These are phyloP conservation scores for Diploptera punctata DNA, from an alignment of 2,888 invertebrate genomes.

Conservation along the genomic window DNA sequence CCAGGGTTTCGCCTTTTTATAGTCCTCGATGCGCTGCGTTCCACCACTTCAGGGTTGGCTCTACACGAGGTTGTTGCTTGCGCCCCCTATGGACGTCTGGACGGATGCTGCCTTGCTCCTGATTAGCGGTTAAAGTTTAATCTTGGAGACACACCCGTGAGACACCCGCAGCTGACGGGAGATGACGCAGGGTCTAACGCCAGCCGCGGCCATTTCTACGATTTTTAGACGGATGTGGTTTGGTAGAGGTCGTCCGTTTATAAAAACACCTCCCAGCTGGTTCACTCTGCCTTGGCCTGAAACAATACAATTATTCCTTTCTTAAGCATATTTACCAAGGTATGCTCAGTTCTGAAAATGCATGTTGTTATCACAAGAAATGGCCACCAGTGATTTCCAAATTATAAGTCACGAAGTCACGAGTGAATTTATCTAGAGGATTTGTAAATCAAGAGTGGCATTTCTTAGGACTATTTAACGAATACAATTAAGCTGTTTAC, in stretches of 20 bases:
- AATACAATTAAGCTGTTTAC: too few relatives aligned
- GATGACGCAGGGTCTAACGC: conserved; percentile 94
- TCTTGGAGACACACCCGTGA: conserved; percentile 97
- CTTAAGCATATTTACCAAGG: too few relatives aligned
- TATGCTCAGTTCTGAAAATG: too few relatives aligned
- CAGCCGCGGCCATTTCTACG: conserved; percentile 95
- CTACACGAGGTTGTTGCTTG: conserved; percentile 92
- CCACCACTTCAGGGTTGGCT: conserved; percentile 94
- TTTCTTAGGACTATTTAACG: too few relatives aligned
- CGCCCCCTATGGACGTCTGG: conserved; percentile 95
- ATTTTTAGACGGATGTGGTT: conserved; percentile 94
- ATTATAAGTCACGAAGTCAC: too few relatives aligned
- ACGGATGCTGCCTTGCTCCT: conserved; percentile 94
- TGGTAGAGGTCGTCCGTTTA: conserved; percentile 97
- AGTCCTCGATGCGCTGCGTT: conserved; percentile 87
- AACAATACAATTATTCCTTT: too few relatives aligned
- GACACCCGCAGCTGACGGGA: conserved; percentile 93
- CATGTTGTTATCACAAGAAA: too few relatives aligned
- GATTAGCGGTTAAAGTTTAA: conserved; percentile 92
- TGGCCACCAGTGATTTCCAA: too few relatives aligned
- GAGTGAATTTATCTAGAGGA: too few relatives aligned
- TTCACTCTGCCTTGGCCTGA: conserved; percentile 96
- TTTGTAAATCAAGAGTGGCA: too few relatives aligned
- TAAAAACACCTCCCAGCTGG: conserved; percentile 96
- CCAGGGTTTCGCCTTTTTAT: conserved; percentile 92